Conservation (phyloP, 2,113 vertebrate species). For the Meriones unguiculatus region DNA sequence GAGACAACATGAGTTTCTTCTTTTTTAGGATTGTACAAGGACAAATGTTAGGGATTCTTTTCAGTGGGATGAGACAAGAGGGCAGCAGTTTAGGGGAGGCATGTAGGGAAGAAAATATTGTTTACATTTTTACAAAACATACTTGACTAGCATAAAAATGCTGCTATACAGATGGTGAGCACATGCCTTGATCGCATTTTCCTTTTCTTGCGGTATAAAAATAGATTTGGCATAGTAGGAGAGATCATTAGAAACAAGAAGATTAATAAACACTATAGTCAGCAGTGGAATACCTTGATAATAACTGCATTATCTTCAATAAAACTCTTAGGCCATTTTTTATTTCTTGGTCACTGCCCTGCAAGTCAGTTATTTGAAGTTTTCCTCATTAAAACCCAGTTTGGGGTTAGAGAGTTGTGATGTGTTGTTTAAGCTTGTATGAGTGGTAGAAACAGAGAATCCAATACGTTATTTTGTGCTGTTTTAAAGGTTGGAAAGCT, state of each 20-base stretch:
- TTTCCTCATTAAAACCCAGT: neutral
- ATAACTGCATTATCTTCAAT: neutral
- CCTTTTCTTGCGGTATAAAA: slow-evolving; percentile 5
- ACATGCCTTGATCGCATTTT: neutral
- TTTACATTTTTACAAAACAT: neutral
- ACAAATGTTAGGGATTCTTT: neutral
- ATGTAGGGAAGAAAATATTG: neutral
- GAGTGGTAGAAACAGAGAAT: neutral
- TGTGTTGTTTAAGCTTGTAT: neutral
- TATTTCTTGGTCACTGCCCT: neutral
- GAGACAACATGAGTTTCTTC: neutral
- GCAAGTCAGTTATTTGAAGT: slow-evolving; percentile 48
- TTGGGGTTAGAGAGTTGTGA: neutral
- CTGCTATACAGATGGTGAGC: neutral
- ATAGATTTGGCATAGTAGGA: neutral
- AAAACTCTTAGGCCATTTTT: neutral
- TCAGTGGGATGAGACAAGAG: neutral
- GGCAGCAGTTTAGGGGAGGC: neutral
- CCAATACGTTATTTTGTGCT: neutral
- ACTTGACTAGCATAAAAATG: slow-evolving; percentile 30
- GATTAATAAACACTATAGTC: slow-evolving; percentile 12
- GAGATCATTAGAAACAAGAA: slow-evolving; percentile 8
- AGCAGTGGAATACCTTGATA: neutral
- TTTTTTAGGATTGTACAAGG: neutral
- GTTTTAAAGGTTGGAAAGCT: neutral